phyloP scores from a whole-genome alignment of 2,888 invertebrate species.

The Aspidiotus rigidus region DNA sequence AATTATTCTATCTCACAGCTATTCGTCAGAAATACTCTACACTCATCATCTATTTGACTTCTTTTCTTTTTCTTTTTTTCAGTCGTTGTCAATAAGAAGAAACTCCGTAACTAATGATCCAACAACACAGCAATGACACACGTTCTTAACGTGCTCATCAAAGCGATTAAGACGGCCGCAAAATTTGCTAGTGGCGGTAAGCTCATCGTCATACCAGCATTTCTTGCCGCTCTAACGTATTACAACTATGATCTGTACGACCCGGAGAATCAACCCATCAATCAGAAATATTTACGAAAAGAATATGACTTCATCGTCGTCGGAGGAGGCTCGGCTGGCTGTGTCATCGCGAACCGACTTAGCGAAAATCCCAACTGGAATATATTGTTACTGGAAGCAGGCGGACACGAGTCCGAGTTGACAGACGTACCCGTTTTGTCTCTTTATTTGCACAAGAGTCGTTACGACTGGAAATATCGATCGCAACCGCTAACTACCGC shows the following conservation, averaged over 20 bases:
- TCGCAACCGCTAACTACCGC: constrained; percentile 74
- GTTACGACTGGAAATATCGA: constrained; percentile 84
- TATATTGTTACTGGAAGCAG: constrained; percentile 71
- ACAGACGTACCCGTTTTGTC: constrained; percentile 80
- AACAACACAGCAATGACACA: constrained; percentile 33
- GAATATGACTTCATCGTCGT: constrained; percentile 76
- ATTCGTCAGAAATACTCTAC: not conserved
- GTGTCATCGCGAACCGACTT: constrained; percentile 70
- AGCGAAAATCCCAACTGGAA: constrained; percentile 70
- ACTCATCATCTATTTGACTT: not conserved
- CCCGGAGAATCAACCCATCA: constrained; percentile 71
- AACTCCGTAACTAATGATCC: constrained; percentile 5
- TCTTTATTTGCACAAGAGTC: constrained; percentile 77
- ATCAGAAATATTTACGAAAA: constrained; percentile 53
- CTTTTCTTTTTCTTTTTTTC: not conserved
- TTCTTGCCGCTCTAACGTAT: constrained; percentile 67
- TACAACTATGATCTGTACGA: constrained; percentile 78
- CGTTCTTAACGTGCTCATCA: constrained; percentile 34
- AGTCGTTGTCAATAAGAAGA: constrained; percentile 3
- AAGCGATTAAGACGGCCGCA: constrained; percentile 59
- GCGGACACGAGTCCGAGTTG: constrained; percentile 77
- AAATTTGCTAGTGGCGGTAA: constrained; percentile 63
- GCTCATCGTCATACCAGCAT: constrained; percentile 58
- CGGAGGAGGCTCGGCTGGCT: constrained; percentile 76
- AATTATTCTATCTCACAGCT: not conserved